Percentiles rank a stretch among this genome's conserved stretches.
Evolutionary conservation across 92 coral and sea anemone genomes (phyloP).

Genomic region (Actinernus sp.): DNA sequence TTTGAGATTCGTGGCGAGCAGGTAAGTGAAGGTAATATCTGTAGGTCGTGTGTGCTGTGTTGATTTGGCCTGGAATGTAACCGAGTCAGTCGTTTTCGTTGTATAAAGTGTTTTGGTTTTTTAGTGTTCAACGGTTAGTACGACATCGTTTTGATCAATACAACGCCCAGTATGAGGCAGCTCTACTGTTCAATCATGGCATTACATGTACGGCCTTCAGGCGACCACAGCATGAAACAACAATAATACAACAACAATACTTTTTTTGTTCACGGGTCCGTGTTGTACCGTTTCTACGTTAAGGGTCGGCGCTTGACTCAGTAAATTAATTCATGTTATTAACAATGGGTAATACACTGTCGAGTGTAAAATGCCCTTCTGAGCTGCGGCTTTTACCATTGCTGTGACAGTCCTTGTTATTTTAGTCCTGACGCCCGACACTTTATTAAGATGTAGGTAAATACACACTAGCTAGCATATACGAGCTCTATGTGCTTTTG

Average conservation of each 20-base stretch:
- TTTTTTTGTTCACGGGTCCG: conserved; percentile 13
- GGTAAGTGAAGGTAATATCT: conserved; percentile 76
- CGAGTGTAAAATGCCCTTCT: conserved; percentile 64
- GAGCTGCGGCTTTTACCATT: conserved; percentile 9
- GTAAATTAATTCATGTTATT: conserved; percentile 10
- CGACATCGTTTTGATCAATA: conserved; percentile 67
- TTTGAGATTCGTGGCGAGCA: conserved; percentile 82
- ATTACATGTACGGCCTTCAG: conserved; percentile 47
- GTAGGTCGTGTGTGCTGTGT: conserved; percentile 30
- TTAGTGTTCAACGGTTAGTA: neutral
- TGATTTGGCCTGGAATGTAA: conserved; percentile 41
- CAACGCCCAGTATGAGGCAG: conserved; percentile 49
- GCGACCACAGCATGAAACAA: conserved; percentile 29
- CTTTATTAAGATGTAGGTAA: conserved; percentile 85
- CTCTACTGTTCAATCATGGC: conserved; percentile 4
- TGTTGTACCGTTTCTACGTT: conserved; percentile 11
- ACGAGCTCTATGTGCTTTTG: conserved; percentile 63
- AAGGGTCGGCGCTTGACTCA: conserved; percentile 24
- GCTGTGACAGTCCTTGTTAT: conserved; percentile 69
- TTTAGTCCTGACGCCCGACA: conserved; percentile 76
- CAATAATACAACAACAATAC: conserved; percentile 42
- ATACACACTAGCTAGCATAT: conserved; percentile 65
- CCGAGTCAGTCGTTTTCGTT: conserved; percentile 10
- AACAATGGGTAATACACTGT: conserved; percentile 61
- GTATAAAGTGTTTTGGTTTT: conserved; percentile 15